Percentiles rank a stretch among this genome's conserved stretches.
Evolutionary conservation across 2,113 vertebrate species (phyloP).

Genomic region (mouse (Mus musculus)): DNA sequence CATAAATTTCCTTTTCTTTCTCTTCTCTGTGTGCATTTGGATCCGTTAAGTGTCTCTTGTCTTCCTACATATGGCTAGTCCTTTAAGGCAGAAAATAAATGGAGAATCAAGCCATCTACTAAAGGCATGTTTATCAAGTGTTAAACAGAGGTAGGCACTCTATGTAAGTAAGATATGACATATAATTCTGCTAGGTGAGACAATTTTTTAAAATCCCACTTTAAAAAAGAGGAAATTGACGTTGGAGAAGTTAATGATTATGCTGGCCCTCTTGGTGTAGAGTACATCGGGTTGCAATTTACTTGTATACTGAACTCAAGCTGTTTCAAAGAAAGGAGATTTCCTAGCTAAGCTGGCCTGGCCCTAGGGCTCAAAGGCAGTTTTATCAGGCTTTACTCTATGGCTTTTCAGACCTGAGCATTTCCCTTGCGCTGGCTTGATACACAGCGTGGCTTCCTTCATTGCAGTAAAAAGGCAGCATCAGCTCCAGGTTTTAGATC

Average conservation of each 20-base stretch:
- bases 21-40: background rate
- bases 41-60: background rate
- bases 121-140: background rate
- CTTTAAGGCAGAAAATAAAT: background rate
- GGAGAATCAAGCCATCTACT: background rate
- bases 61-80: background rate
- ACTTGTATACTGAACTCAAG: background rate
- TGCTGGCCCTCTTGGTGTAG: background rate
- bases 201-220: background rate
- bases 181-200: background rate
- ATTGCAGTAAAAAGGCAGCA: background rate
- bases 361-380: background rate
- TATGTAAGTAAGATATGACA: background rate
- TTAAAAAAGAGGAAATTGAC: background rate
- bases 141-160: background rate
- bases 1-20: too few species aligned
- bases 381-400: background rate
- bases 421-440: background rate
- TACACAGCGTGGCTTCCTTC: background rate
- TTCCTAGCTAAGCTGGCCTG: background rate
- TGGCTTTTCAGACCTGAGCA: background rate
- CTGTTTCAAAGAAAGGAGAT: background rate
- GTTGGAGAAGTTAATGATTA: background rate
- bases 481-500: background rate
- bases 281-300: slow-evolving; percentile 2